Base-by-base conservation (phyloP, 1,140 invertebrate genomes). In the Meteorus sp. region DNA sequence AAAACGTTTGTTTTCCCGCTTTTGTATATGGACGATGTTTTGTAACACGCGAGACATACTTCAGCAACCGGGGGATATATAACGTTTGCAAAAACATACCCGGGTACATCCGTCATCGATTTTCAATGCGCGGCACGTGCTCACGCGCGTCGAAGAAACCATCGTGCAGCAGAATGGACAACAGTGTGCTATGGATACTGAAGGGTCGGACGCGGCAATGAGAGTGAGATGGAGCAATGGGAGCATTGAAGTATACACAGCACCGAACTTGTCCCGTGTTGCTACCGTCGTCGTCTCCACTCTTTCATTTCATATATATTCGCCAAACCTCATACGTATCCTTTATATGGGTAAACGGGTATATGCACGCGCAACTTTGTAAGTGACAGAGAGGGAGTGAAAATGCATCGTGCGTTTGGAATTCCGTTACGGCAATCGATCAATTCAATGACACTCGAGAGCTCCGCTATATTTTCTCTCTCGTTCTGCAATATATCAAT, bases 61-160 rank as follows among this genome's bases (percentile, higher is more conserved):
- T 41, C 15, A 15, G 5, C 37, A 13, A 15, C 15, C 37, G 7
- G 15, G 1, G 15, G n/a, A 15, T 5, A 37, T 19, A 22, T 52
- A 25, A 3, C 7, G 19, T 44, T 45, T 45, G 54, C 43, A 56
- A 56, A 60, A 55, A 48, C 29, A 22, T 37, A 44, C 54, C 23
- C 37, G 17, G 58, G 51, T 48, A 51, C 44, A 60, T 60, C 59
- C 59, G 59, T 60, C 54, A 60, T 60, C 22, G 59, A 60, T 56
- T 60, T 60, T 27, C 59, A 56, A 60, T 60, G 44, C 59, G 6
- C 37, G 27, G 35, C 59, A 60, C 53, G 59, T 50, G 59, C 52
- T 47, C 31, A 25, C 48, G 22, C 35, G 41, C 35, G 37, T n/a
- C 37, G 31, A 7, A n/a, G n/a, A n/a, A n/a, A n/a, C n/a, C n/a